Base-by-base conservation (phyloP, 2,113 vertebrate species). In the Tenebrosternarchus preto region DNA sequence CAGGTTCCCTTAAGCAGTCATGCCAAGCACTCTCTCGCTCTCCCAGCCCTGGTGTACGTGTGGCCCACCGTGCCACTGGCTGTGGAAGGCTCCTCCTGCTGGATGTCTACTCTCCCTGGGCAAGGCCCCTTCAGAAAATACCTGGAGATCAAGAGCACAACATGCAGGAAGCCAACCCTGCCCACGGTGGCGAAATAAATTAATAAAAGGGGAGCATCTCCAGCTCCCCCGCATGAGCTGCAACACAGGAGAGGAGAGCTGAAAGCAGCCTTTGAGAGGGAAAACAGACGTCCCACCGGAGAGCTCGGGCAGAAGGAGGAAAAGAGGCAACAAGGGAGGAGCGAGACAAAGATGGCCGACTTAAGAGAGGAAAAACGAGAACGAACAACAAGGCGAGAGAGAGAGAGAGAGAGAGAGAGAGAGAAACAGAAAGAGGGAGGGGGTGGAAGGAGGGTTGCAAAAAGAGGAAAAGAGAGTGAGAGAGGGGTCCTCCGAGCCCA, bases 381-480 rank as follows among this genome's bases (percentile, higher is more conserved):
- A 83, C 86, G 86, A 86, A 91, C 87, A 87, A 88, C 80, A 86
- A 90, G 68, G 85, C 84, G 87, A 87, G 86, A 91, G 84, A 90
- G 86, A 87, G 36, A 61, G 85, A 82, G 76, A 84, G 85, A 82
- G 53, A 85, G 91, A 84, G 84, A 61, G 88, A 29, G 31, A 92
- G 92, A 91, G 93, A 29, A 88, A 83, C 73, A 85, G 87, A 83
- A 60, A 20, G 36, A 91, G 93, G 91, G 93, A 16, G 25, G 24
- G 33, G 91, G 93, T 90, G 93, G 43, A 2, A 9, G 39, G 39
- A 12, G 43, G 8, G 8, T 50, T 50, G 43, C 43, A 50, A 50
- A 50, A 50, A 94, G 90, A 93, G 91, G 92, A 90, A 88, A 88
- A 88, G 89, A 89, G 91, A 89, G 91, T 85, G 89, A 92, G 92